Base-by-base conservation (phyloP, 2,888 invertebrate genomes). In the Trissoscelio sp. region DNA sequence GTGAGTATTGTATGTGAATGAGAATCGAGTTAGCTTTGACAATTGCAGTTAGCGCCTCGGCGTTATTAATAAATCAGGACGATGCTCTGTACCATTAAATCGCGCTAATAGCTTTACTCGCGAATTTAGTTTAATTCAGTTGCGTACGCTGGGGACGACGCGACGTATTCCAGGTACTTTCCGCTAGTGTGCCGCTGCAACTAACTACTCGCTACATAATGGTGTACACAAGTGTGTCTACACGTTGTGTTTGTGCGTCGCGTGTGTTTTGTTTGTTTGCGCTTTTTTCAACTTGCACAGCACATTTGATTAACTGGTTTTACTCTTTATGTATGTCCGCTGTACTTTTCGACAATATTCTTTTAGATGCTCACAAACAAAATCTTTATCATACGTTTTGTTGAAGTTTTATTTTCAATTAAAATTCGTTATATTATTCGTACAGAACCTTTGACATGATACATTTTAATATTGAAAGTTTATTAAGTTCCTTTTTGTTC, bases 101-200 rank as follows among this genome's bases (percentile, higher is more conserved):
- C 86, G 86, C 84, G 85, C 87, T 89, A 89, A 90, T 90, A 89
- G 88, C 87, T 88, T 83, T 84, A 82, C 85, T 84, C 83, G 81
- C 84, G 87, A 88, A 87, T 89, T 89, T 88, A 87, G 88, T 89
- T 88, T 87, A 88, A 89, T 88, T 89, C 84, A 85, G 85, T 88
- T 84, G 83, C 83, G 75, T 58, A 72, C 84, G 62, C 81, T 44
- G 57, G 82, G 82, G 84, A 79, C 82, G 39, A 72, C 77, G 53
- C 82, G 39, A 72, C 77, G 53, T 79, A 83, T 77, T 78, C 58
- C 69, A 80, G 70, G 66, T 80, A 77, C 82, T 64, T 77, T 80
- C 62, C 69, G 39, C 53, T 66, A 66, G 66, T 64, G 31, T 42
- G 34, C 57, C 42, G 72, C 42, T 48, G 31, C 55, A 57, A 53